Conservation (phyloP, 2,113 vertebrate genomes). For the Condylura cristata region DNA sequence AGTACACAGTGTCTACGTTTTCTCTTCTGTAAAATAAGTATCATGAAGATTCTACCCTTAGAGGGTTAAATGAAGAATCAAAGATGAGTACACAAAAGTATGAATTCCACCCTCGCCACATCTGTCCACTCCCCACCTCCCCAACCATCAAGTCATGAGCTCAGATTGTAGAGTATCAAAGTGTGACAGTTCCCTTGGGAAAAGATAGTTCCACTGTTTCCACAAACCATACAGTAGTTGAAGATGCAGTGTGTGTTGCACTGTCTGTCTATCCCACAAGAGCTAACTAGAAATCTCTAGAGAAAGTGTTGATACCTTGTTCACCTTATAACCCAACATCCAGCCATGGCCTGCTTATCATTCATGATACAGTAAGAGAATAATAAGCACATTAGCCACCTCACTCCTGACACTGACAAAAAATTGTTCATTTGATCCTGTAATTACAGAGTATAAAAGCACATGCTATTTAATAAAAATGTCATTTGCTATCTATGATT, state of each 20-base stretch:
- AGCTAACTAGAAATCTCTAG: background rate
- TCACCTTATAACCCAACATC: background rate
- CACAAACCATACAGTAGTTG: background rate
- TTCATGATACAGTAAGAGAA: background rate
- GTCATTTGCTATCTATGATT: background rate
- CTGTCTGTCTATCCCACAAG: background rate
- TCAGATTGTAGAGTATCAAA: background rate
- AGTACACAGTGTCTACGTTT: background rate
- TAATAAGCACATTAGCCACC: background rate
- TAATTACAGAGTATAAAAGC: background rate
- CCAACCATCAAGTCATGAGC: fast-evolving
- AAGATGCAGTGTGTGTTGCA: background rate
- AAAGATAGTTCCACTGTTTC: background rate
- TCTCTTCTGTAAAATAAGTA: background rate
- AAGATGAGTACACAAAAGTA: background rate
- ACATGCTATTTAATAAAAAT: background rate
- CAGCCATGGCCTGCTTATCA: background rate
- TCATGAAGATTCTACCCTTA: background rate
- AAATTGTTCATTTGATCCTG: background rate
- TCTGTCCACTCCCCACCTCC: fast-evolving
- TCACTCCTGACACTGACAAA: background rate
- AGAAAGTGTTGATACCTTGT: background rate
- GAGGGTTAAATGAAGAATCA: background rate
- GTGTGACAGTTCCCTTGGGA: background rate
- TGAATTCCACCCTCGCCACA: background rate